Base-by-base conservation (phyloP, 2,113 vertebrate species). In the Pogona vitticeps region DNA sequence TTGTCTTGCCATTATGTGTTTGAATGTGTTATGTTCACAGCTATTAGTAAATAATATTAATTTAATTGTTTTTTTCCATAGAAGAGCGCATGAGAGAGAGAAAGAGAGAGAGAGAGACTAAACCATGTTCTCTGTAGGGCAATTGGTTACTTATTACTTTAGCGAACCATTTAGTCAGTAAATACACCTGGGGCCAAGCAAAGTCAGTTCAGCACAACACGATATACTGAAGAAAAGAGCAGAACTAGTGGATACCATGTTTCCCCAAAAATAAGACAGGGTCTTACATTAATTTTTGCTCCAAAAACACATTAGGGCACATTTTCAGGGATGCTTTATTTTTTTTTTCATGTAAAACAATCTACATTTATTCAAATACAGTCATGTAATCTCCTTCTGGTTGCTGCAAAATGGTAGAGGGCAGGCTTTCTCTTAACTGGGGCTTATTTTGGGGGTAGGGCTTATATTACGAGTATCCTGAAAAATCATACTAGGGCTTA, bases 141-240 rank as follows among this genome's bases (percentile, higher is more conserved):
- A 71, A 72, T 80, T 72, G 38, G 52, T 61, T 86, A 86, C 36
- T 86, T 86, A 86, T 86, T 86, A 80, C 28, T 80, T 61, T 63
- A 90, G 92, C 94, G 86, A 93, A 88, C 88, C 91, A 94, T 95
- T 95, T 92, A 94, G 91, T 93, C 89, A 89, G 91, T 93, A 90
- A 65, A 67, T 94, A 91, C 94, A 95, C 92, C 95, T 95, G 93
- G 87, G 93, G 90, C 91, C 77, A 1, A 0, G 83, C 88, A 89
- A 33, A 52, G 0, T 0, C 87, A 78, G 65, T 65, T 26, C 58
- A 0, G 0, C 79, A 84, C 76, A 82, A 38, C n/a, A 87, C 65
- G 0, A 0, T 31, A 71, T 89, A 17, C 77, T 84, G 21, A 40
- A 68, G 17, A n/a, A 52, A 67, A 52, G 0, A 36, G 26, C 9